Base-by-base conservation (phyloP, 2,797 vertebrate genomes). In the Poeciliopsis turneri region DNA sequence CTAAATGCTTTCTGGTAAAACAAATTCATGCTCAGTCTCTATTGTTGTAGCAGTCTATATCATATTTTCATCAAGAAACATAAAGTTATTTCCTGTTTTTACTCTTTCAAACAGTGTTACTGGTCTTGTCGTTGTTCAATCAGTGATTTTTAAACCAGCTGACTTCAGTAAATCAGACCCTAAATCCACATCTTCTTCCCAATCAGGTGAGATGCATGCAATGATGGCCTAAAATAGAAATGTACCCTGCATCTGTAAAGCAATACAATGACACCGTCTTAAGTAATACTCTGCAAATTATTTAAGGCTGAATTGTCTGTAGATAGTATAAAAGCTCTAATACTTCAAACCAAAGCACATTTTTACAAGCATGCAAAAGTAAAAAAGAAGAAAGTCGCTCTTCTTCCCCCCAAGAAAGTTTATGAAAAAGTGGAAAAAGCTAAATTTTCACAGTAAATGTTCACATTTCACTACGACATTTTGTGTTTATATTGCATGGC, bases 221-320 rank as follows among this genome's bases (percentile, higher is more conserved):
- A 25, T 43, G 36, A 12, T n/a, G 25, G 1, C 23, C 66, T 43
- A 23, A 69, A 69, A 69, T n/a, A 6, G 2, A 69, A 45, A 13
- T 41, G 39, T 43, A 13, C 39, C 23, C 20, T n/a, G 39, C 11
- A 2, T n/a, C 25, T n/a, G 13, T 25, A 41, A 69, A 69, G 23
- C 43, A 69, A 15, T 2, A 11, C 9, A 13, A 13, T 13, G 39
- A 69, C 23, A 16, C 25, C n/a, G 16, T 15, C 0, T 25, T 7
- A 15, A 1, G 9, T 43, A 70, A 16, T 16, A 46, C n/a, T 28
- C 28, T 0, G 2, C 23, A 45, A 28, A 71, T 84, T 5, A 71
- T 84, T 92, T 91, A 92, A 93, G 92, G 90, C 91, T 89, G 87
- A 72, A 78, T 74, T 81, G 82, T 72, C 81, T 86, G 78, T 79